phyloP scores from a whole-genome alignment of 2,113 vertebrate genomes.

The Esox niger region DNA sequence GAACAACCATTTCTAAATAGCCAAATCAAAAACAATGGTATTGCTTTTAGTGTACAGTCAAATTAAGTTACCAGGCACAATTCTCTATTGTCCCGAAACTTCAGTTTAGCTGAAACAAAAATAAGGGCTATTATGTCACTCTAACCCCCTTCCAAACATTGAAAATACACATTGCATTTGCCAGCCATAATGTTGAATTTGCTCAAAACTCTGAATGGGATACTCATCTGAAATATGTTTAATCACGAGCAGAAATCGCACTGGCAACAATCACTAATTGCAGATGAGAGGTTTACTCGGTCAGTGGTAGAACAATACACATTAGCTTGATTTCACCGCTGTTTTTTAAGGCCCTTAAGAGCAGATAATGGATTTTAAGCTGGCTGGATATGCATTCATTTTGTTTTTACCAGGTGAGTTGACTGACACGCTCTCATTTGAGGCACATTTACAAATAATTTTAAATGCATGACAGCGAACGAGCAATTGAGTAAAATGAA shows the following conservation, averaged over 20 bases:
- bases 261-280: constrained; percentile 63
- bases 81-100: too few relatives aligned
- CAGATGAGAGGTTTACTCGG: constrained; percentile 48
- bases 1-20: neutral
- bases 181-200: constrained; percentile 24
- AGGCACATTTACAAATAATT: too few relatives aligned
- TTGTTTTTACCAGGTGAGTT: too few relatives aligned
- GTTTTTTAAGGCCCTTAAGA: constrained; percentile 33
- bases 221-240: constrained; percentile 9
- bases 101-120: too few relatives aligned
- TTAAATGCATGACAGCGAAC: too few relatives aligned
- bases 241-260: neutral
- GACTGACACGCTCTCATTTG: too few relatives aligned
- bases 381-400: too few relatives aligned
- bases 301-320: constrained; percentile 49
- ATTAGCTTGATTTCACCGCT: constrained; percentile 54
- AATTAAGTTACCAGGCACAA: neutral
- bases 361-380: constrained; percentile 57
- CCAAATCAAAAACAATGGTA: neutral
- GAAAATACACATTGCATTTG: constrained; percentile 6
- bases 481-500: too few relatives aligned
- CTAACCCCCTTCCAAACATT: constrained; percentile 8
- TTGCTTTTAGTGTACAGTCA: too few relatives aligned
- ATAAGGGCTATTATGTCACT: constrained; percentile 25
- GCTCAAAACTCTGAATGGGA: constrained; percentile 8